A percentile compares a stretch with the other conserved stretches of the same genome.
These are phyloP conservation scores for Halichoerus grypus DNA, from an alignment of 2,113 vertebrate genomes.

Conservation along the genomic window DNA sequence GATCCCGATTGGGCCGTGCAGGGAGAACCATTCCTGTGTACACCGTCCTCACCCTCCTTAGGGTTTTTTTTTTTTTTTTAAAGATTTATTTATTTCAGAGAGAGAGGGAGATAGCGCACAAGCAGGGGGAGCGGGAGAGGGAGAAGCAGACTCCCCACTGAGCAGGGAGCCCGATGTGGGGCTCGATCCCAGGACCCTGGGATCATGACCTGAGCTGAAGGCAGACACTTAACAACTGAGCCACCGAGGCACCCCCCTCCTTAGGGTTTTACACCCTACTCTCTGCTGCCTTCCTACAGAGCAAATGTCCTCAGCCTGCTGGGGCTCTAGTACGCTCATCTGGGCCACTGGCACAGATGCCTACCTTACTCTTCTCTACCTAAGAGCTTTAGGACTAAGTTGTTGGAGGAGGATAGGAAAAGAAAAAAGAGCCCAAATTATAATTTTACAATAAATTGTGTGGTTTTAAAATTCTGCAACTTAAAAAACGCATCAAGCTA, in stretches of 20 bases:
- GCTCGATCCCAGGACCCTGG: too few species aligned
- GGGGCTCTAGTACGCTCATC: too few species aligned
- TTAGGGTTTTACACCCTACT: neutral
- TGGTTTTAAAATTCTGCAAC: constrained; percentile 9
- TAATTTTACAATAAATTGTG: neutral
- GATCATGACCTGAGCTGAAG: too few species aligned
- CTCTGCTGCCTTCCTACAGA: neutral
- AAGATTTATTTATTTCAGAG: too few species aligned
- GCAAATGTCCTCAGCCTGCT: too few species aligned
- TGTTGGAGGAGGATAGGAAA: neutral
- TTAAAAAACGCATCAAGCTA: neutral
- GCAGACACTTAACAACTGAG: too few species aligned
- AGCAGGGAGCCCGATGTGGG: too few species aligned
- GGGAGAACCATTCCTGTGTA: neutral
- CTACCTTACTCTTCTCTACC: neutral
- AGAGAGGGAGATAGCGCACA: too few species aligned
- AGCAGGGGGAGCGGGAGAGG: too few species aligned
- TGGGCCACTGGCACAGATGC: neutral
- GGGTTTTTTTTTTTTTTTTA: neutral
- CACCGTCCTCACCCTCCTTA: neutral
- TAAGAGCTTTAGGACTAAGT: neutral
- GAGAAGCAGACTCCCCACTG: too few species aligned
- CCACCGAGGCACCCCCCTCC: too few species aligned
- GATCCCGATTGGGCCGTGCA: neutral
- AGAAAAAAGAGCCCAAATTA: neutral